Conservation (phyloP, 2,888 invertebrate genomes). For the Erynnis tages region DNA sequence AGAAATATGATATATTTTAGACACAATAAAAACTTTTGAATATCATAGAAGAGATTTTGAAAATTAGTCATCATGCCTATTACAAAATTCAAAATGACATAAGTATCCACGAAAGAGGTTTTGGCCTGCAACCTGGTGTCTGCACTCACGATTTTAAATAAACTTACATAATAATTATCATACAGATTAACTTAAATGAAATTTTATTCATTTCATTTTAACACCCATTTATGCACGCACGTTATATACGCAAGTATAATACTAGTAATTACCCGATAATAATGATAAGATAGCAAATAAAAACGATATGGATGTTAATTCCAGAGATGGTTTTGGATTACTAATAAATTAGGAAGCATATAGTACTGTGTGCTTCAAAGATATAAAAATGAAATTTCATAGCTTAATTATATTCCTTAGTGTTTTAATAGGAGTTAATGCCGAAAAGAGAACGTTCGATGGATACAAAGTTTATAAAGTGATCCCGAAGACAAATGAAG, state of each 20-base stretch:
- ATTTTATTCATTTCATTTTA: no score
- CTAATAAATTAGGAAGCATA: constrained; percentile 9
- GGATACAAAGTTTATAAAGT: constrained; percentile 83
- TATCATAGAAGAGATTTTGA: no score
- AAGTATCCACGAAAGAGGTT: no score
- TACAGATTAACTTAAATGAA: no score
- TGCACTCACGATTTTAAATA: no score
- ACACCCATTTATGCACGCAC: not conserved
- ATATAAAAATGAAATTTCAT: constrained; percentile 42
- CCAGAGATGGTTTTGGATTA: not conserved
- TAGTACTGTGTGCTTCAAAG: constrained; percentile 1
- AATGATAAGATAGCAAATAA: constrained; percentile 30
- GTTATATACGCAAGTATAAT: not conserved
- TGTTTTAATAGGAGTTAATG: constrained; percentile 31
- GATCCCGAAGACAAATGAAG: constrained; percentile 64
- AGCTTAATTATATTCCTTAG: constrained; percentile 36
- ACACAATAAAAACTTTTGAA: no score
- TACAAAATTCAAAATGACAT: no score
- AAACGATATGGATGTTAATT: constrained; percentile 6
- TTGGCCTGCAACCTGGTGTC: no score
- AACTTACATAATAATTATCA: no score
- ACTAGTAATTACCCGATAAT: constrained; percentile 25
- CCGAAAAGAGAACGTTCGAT: constrained; percentile 61
- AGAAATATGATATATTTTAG: no score
- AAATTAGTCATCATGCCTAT: no score